phyloP scores from a whole-genome alignment of 1,140 invertebrate genomes.

The Drosophila mojavensis region DNA sequence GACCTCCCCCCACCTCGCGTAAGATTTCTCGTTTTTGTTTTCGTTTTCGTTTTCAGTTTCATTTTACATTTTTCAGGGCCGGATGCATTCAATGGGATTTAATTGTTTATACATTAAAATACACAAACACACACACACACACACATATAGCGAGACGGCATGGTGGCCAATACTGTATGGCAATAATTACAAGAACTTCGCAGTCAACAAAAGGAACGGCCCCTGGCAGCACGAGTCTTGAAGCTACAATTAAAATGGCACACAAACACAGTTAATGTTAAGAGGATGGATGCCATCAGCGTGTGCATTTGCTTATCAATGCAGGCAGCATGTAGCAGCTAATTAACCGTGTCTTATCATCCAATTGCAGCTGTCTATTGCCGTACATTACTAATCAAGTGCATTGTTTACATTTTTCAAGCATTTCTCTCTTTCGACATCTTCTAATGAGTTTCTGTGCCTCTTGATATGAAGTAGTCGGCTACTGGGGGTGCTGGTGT shows the following conservation, averaged over 20 bases:
- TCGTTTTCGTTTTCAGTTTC: conserved; percentile 20
- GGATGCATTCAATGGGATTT: conserved; percentile 63
- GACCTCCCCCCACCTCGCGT: not conserved
- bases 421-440: conserved; percentile 54
- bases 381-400: conserved; percentile 69
- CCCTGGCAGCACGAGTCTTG: conserved; percentile 3
- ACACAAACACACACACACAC: conserved; percentile 21
- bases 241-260: conserved; percentile 21
- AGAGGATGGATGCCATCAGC: conserved; percentile 1
- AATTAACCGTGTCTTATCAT: conserved; percentile 75
- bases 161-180: not conserved
- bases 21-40: conserved; percentile 37
- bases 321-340: conserved; percentile 47
- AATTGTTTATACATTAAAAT: conserved; percentile 58
- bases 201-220: too few species aligned
- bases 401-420: conserved; percentile 69
- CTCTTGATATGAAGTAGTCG: conserved; percentile 11
- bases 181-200: too few species aligned
- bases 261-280: not conserved
- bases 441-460: conserved; percentile 65
- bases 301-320: conserved; percentile 49
- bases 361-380: conserved; percentile 59
- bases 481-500: conserved; percentile 17
- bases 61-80: conserved; percentile 48
- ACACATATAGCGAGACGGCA: conserved; percentile 4